These are phyloP conservation scores for Tokudaia tokunoshimensis DNA, from an alignment of 2,797 vertebrate genomes.

Conservation along the genomic window DNA sequence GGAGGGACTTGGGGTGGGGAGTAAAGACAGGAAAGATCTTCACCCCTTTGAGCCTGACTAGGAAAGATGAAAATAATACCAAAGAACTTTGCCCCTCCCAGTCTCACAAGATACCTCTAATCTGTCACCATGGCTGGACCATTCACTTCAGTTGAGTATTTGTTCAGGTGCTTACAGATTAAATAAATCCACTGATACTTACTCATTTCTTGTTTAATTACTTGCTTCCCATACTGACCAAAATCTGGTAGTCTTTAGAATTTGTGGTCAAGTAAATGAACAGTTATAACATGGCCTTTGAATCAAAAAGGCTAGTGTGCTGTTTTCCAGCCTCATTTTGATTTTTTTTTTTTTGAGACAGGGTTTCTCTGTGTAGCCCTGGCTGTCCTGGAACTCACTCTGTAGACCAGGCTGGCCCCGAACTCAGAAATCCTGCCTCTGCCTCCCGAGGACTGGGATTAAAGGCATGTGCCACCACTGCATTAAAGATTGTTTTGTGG, in stretches of 20 bases:
- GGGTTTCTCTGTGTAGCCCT: no score
- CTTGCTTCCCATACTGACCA: neutral
- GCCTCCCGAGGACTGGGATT: no score
- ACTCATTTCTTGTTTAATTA: neutral
- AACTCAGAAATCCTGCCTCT: no score
- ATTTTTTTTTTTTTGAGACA: neutral
- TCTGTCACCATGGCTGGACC: neutral
- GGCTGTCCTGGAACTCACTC: no score
- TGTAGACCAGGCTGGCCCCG: no score
- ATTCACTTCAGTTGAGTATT: neutral
- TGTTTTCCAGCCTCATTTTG: conserved; percentile 49
- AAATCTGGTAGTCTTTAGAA: neutral
- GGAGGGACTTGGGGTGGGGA: neutral
- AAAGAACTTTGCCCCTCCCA: neutral
- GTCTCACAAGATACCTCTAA: neutral
- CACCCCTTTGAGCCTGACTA: neutral
- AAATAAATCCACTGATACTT: neutral
- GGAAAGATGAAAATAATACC: neutral
- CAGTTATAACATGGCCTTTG: neutral
- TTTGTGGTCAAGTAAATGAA: neutral
- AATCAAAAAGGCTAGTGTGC: neutral
- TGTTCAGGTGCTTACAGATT: neutral
- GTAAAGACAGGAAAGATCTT: neutral
- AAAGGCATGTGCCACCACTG: no score
- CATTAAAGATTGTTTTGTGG: neutral